These are phyloP conservation scores for Drosophila lacicola DNA, from an alignment of 2,888 invertebrate genomes.

Conservation along the genomic window DNA sequence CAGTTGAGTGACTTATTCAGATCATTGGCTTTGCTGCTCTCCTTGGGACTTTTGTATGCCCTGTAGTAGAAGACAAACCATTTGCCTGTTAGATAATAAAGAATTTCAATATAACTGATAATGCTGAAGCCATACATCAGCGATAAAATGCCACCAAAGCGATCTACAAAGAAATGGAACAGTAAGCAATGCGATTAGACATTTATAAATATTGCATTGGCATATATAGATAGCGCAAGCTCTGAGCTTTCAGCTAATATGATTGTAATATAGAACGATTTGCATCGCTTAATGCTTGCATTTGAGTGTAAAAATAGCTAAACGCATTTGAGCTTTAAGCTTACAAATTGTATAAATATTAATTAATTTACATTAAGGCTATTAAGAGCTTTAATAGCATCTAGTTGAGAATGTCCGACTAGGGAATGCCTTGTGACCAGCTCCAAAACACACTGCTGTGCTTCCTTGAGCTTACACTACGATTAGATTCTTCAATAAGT, in stretches of 20 bases:
- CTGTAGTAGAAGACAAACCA: slow-evolving; percentile 71
- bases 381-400: too few relatives aligned
- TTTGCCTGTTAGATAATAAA: slow-evolving; percentile 82
- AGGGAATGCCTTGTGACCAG: too few relatives aligned
- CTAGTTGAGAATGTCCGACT: too few relatives aligned
- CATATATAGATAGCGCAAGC: too few relatives aligned
- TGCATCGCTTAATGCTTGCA: neutral
- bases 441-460: too few relatives aligned
- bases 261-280: neutral
- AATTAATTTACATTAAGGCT: too few relatives aligned
- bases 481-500: too few relatives aligned
- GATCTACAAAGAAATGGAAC: slow-evolving; percentile 63
- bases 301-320: too few relatives aligned
- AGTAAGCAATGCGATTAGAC: neutral
- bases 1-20: slow-evolving; percentile 42
- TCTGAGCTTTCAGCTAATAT: neutral
- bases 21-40: neutral
- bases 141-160: slow-evolving; percentile 83
- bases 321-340: too few relatives aligned
- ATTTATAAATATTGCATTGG: neutral
- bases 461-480: too few relatives aligned
- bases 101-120: slow-evolving; percentile 81
- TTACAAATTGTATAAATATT: too few relatives aligned
- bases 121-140: slow-evolving; percentile 84
- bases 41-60: slow-evolving; percentile 8